These are phyloP conservation scores for Drosophila kanekoi DNA, from an alignment of 2,888 invertebrate species.

Conservation along the genomic window DNA sequence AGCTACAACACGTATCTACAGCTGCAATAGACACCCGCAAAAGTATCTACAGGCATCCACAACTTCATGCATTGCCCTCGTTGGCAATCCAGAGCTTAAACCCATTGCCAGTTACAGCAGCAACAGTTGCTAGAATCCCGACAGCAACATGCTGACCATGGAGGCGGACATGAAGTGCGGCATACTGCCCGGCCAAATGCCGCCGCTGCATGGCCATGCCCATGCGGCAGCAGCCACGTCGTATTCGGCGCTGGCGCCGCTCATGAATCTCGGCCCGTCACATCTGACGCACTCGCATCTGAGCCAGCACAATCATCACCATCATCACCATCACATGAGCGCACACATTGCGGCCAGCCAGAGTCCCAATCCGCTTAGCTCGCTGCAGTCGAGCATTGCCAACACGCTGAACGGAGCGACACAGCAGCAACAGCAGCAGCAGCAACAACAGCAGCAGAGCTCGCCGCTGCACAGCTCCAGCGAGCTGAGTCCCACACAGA, in stretches of 20 bases:
- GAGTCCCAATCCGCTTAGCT: slow-evolving; percentile 82
- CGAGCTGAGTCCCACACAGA: slow-evolving; percentile 84
- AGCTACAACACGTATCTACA: neutral
- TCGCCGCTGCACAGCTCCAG: slow-evolving; percentile 85
- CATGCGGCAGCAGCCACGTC: slow-evolving; percentile 80
- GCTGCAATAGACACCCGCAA: neutral
- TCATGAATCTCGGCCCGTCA: slow-evolving; percentile 89
- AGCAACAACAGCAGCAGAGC: slow-evolving; percentile 78
- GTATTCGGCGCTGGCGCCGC: slow-evolving; percentile 91
- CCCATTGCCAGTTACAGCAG: slow-evolving; percentile 8
- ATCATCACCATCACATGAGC: slow-evolving; percentile 85
- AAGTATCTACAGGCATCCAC: neutral
- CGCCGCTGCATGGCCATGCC: slow-evolving; percentile 91
- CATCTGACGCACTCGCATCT: slow-evolving; percentile 88
- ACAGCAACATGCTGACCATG: slow-evolving; percentile 93
- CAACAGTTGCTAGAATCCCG: slow-evolving; percentile 6
- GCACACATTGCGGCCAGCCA: slow-evolving; percentile 83
- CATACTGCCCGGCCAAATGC: slow-evolving; percentile 94
- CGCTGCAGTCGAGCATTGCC: slow-evolving; percentile 83
- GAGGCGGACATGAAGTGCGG: slow-evolving; percentile 96
- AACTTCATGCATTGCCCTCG: slow-evolving; percentile 9
- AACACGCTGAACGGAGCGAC: slow-evolving; percentile 77
- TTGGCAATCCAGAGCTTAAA: slow-evolving; percentile 1
- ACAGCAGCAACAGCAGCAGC: slow-evolving; percentile 67
- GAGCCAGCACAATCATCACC: slow-evolving; percentile 88